Evolutionary conservation across 2,113 vertebrate genomes (phyloP).

Genomic region (Gracilinanus agilis): DNA sequence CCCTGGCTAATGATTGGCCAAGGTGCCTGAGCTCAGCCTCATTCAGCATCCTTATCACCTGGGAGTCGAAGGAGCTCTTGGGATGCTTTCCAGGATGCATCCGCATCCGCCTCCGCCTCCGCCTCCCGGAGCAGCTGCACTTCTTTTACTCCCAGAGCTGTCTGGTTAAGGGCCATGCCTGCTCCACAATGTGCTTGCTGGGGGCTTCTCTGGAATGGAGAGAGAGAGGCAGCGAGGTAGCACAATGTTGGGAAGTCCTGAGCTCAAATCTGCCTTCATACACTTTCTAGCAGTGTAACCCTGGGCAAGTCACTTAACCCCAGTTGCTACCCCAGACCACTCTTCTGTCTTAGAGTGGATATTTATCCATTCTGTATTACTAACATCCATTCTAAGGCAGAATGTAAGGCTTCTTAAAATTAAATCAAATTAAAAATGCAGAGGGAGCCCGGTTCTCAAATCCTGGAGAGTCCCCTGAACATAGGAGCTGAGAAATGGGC

Average conservation of each 20-base stretch:
- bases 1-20: conserved; percentile 63
- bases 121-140: conserved; percentile 21
- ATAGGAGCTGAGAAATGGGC: not conserved
- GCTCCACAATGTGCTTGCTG: not conserved
- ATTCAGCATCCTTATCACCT: conserved; percentile 62
- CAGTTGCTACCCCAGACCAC: too few relatives aligned
- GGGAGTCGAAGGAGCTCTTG: conserved; percentile 28
- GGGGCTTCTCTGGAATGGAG: conserved; percentile 65
- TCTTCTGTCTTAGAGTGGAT: too few relatives aligned
- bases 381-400: too few relatives aligned
- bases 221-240: not conserved
- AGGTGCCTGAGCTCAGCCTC: conserved; percentile 27
- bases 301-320: too few relatives aligned
- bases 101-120: conserved; percentile 63
- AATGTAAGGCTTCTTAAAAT: too few relatives aligned
- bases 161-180: conserved; percentile 57
- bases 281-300: too few relatives aligned
- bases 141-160: conserved; percentile 64
- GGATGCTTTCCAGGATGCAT: conserved; percentile 29
- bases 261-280: not conserved
- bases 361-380: too few relatives aligned
- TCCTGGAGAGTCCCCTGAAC: not conserved
- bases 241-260: too few relatives aligned
- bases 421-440: conserved; percentile 43
- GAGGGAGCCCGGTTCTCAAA: not conserved